phyloP scores from a whole-genome alignment of 2,113 vertebrate species.

The Atractosteus spatula region DNA sequence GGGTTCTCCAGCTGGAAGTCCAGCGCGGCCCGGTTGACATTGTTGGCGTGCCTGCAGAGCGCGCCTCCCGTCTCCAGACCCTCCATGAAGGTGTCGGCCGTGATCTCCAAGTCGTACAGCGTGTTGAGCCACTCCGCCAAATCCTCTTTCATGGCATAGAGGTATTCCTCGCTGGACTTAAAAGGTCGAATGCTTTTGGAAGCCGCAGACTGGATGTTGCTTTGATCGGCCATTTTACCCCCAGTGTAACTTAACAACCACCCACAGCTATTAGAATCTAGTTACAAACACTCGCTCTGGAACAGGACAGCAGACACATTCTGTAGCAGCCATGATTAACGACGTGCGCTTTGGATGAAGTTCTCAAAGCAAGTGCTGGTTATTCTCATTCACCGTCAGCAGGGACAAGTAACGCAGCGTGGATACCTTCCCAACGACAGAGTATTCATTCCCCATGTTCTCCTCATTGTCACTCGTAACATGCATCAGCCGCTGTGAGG shows the following conservation, averaged over 20 bases:
- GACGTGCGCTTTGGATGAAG: too few species aligned
- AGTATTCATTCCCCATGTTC: too few species aligned
- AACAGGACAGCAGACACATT: neutral
- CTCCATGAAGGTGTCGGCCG: slow-evolving; percentile 80
- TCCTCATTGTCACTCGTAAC: too few species aligned
- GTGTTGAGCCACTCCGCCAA: slow-evolving; percentile 92
- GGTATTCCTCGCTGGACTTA: slow-evolving; percentile 84
- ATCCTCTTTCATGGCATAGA: slow-evolving; percentile 97
- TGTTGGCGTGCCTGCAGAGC: slow-evolving; percentile 89
- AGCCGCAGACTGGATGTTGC: slow-evolving; percentile 71
- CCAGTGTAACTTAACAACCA: too few species aligned
- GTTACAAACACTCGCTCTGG: too few species aligned
- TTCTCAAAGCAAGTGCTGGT: too few species aligned
- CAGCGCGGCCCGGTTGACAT: slow-evolving; percentile 73
- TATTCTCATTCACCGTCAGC: too few species aligned
- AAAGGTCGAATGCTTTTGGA: slow-evolving; percentile 83
- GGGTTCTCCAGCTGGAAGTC: slow-evolving; percentile 71
- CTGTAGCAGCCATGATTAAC: slow-evolving; percentile 47
- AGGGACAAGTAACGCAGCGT: too few species aligned
- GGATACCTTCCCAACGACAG: too few species aligned
- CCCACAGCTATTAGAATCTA: too few species aligned
- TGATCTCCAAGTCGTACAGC: slow-evolving; percentile 77
- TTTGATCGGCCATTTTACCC: slow-evolving; percentile 71
- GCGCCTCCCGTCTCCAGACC: slow-evolving; percentile 81
- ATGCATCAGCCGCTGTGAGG: too few species aligned